Conservation (phyloP, 2,888 invertebrate genomes). For the Saturnia japonica region DNA sequence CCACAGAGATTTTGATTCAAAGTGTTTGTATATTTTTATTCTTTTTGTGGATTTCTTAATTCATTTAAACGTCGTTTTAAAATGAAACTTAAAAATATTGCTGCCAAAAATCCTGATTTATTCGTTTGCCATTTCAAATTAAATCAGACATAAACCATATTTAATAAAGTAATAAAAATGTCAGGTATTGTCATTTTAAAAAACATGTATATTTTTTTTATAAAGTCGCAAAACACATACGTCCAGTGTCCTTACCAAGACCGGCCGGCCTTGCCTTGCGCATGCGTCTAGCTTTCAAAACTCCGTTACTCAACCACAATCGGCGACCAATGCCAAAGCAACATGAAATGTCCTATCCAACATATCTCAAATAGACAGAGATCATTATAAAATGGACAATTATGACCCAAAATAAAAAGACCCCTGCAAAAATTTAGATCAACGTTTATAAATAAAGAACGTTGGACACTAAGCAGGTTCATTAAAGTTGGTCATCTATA, state of each 20-base stretch:
- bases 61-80: too few species aligned
- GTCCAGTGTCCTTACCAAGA: conserved; percentile 58
- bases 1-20: too few species aligned
- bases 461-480: conserved; percentile 32
- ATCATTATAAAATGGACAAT: conserved; percentile 29
- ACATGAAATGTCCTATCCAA: conserved; percentile 29
- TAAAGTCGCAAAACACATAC: conserved; percentile 29
- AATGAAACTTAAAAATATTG: neutral
- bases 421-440: conserved; percentile 34
- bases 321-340: conserved; percentile 32
- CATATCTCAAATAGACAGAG: conserved; percentile 25
- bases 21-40: too few species aligned
- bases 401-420: conserved; percentile 35
- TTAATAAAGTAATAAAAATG: conserved; percentile 5
- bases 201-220: conserved; percentile 18
- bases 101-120: neutral
- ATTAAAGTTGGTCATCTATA: conserved; percentile 25
- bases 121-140: neutral
- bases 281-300: conserved; percentile 60
- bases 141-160: neutral
- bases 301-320: conserved; percentile 51
- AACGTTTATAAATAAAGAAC: conserved; percentile 22
- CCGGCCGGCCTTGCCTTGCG: conserved; percentile 60
- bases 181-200: conserved; percentile 16
- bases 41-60: too few species aligned